Conservation (phyloP, 1,140 invertebrate genomes). For the Pachyrhynchus sulphureomaculatus region DNA sequence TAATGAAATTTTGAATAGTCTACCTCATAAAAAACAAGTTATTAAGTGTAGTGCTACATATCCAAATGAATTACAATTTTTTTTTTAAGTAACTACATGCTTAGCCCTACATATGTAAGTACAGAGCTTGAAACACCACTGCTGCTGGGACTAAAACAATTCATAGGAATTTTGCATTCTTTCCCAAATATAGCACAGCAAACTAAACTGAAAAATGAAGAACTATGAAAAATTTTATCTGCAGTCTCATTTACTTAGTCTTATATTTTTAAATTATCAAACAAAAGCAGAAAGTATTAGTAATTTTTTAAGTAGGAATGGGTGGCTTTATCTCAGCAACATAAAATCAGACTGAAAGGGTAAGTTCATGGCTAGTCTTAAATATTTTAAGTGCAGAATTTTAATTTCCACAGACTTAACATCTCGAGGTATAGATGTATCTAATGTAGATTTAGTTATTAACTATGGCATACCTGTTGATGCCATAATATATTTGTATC, state of each 20-base stretch:
- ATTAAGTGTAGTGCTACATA: constrained; percentile 95
- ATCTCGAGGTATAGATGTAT: constrained; percentile 87
- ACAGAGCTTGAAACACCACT: constrained; percentile 63
- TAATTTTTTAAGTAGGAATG: constrained; percentile 66
- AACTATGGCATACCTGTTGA: constrained; percentile 87
- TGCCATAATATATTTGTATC: constrained; percentile 88
- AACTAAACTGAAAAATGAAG: constrained; percentile 69
- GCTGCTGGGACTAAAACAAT: constrained; percentile 77
- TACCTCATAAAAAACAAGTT: constrained; percentile 83
- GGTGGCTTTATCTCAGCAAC: constrained; percentile 77
- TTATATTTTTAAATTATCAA: constrained; percentile 90
- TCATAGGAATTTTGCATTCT: constrained; percentile 60
- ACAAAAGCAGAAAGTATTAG: constrained; percentile 71
- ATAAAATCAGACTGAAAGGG: constrained; percentile 75
- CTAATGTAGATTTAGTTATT: constrained; percentile 90
- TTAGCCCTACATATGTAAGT: constrained; percentile 71
- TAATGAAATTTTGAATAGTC: constrained; percentile 71
- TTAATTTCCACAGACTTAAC: constrained; percentile 90
- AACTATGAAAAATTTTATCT: constrained; percentile 70
- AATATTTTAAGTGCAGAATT: constrained; percentile 76
- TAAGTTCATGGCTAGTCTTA: constrained; percentile 73
- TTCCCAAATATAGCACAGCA: constrained; percentile 64
- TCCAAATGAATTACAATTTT: constrained; percentile 69
- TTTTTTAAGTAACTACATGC: constrained; percentile 79
- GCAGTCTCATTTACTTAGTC: constrained; percentile 79